Evolutionary conservation across 2,113 vertebrate species (phyloP).

Genomic region (Cercocebus atys): DNA sequence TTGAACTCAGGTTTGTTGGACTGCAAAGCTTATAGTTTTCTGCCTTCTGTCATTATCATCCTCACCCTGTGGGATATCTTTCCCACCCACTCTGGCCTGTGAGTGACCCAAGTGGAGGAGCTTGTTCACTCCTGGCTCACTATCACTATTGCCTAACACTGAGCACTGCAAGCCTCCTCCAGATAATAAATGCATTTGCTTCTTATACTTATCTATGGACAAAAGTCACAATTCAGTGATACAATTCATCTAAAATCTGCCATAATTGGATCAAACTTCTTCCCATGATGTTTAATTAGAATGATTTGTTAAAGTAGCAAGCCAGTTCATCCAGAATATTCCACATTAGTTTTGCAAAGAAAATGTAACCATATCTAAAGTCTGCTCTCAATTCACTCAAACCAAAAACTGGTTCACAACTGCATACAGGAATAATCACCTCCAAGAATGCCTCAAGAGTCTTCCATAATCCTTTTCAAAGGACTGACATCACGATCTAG

Average conservation of each 20-base stretch:
- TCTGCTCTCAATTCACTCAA: neutral
- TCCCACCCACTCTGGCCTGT: neutral
- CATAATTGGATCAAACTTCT: neutral
- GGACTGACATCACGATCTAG: neutral
- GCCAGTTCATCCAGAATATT: neutral
- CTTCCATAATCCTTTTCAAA: neutral
- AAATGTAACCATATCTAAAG: neutral
- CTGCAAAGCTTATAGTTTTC: neutral
- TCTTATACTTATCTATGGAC: neutral
- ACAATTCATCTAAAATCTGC: neutral
- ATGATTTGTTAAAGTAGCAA: neutral
- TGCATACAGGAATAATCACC: neutral
- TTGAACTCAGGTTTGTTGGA: neutral
- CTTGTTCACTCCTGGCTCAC: too few species aligned
- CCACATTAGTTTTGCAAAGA: neutral
- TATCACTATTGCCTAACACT: fast-evolving
- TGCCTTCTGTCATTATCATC: neutral
- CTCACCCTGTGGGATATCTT: neutral
- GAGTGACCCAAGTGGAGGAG: neutral
- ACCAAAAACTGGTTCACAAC: neutral
- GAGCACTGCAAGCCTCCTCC: neutral
- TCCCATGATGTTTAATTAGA: neutral
- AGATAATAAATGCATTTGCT: neutral
- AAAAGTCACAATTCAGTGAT: neutral
- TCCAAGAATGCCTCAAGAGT: neutral